These are phyloP conservation scores for Noctua janthe DNA, from an alignment of 2,888 invertebrate genomes.

Conservation along the genomic window DNA sequence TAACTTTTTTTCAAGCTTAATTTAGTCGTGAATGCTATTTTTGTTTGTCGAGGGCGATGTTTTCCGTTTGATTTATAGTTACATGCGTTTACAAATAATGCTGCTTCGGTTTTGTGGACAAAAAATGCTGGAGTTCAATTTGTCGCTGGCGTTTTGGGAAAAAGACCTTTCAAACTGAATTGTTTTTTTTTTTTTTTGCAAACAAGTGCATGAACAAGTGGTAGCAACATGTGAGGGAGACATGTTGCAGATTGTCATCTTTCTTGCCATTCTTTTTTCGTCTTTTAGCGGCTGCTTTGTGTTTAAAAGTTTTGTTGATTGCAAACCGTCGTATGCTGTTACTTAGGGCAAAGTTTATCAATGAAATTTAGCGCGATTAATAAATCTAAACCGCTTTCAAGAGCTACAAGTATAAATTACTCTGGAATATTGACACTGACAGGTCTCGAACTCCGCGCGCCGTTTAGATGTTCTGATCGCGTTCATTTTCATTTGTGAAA, in stretches of 20 bases:
- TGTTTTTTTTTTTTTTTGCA: constrained; percentile 41
- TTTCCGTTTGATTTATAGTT: constrained; percentile 83
- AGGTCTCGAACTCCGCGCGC: not conserved
- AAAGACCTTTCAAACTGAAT: constrained; percentile 34
- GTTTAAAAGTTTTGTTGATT: not conserved
- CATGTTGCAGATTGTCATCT: constrained; percentile 39
- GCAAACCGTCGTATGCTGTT: not conserved
- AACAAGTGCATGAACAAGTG: constrained; percentile 56
- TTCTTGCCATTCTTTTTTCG: not conserved
- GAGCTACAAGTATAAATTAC: not conserved
- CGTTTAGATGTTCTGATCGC: not conserved
- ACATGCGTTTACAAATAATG: constrained; percentile 66
- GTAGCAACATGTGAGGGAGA: constrained; percentile 36
- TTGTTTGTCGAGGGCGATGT: constrained; percentile 79
- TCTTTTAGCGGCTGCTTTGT: not conserved
- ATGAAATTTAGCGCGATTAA: not conserved
- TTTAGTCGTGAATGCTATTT: constrained; percentile 81
- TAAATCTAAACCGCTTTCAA: not conserved
- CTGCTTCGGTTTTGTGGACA: constrained; percentile 34
- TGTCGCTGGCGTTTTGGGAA: constrained; percentile 32
- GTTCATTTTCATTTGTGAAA: not conserved
- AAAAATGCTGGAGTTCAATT: constrained; percentile 50
- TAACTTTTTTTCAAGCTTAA: constrained; percentile 76
- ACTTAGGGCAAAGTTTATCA: not conserved
- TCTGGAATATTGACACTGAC: not conserved